Evolutionary conservation across 2,888 invertebrate genomes (phyloP).

Genomic region (Pristionchus japonicus): DNA sequence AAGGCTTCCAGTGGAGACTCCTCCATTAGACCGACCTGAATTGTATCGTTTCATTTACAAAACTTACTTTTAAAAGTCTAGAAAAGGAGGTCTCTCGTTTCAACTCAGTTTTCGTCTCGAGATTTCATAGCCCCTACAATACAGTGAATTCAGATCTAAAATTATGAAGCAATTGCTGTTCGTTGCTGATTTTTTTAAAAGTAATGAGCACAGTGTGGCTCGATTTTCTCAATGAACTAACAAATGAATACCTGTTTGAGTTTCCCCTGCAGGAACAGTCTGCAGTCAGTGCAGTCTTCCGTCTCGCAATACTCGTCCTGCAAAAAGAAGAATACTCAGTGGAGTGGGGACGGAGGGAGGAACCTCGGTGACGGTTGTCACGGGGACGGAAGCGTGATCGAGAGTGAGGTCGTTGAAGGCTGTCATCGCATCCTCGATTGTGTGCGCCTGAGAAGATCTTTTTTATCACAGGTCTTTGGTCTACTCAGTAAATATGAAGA

Average conservation of each 20-base stretch:
- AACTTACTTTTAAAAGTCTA: too few relatives aligned
- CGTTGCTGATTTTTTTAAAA: too few relatives aligned
- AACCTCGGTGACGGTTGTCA: not conserved
- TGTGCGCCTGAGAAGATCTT: constrained; percentile 16
- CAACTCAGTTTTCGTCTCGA: too few relatives aligned
- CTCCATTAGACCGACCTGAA: constrained; percentile 3
- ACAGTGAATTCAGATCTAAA: too few relatives aligned
- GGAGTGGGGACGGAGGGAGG: not conserved
- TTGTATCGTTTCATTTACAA: not conserved
- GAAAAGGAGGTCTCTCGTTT: too few relatives aligned
- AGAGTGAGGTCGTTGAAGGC: constrained; percentile 22
- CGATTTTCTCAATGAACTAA: too few relatives aligned
- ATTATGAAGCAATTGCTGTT: too few relatives aligned
- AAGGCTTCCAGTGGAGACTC: not conserved
- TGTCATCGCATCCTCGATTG: constrained; percentile 23
- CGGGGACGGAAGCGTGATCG: not conserved
- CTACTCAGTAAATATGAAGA: too few relatives aligned
- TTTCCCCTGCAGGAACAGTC: not conserved
- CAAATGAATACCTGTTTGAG: constrained; percentile 39
- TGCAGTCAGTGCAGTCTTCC: not conserved
- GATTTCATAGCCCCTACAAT: too few relatives aligned
- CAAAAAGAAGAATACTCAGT: not conserved
- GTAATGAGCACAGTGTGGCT: too few relatives aligned
- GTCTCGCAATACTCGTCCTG: constrained; percentile 21
- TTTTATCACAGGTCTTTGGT: too few relatives aligned